Evolutionary conservation across 2,888 invertebrate species (phyloP), one percentile per base, ranked within the genome.

Genomic region (Temnothorax ravouxi): DNA sequence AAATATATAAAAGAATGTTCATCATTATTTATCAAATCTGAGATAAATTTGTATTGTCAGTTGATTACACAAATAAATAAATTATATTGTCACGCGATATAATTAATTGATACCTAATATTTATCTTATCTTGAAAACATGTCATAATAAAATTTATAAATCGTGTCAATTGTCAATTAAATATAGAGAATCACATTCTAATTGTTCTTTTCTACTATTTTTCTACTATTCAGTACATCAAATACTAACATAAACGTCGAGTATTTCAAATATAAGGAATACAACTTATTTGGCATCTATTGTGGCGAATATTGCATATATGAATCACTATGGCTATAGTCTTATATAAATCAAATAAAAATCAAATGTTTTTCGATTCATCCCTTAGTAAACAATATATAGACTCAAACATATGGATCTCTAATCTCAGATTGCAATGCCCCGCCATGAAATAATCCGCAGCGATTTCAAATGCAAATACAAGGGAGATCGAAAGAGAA

Each of bases 381-480:
- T 71, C 34, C 8, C 25, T 79, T 21, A 21, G 11, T 34, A 69
- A 21, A 47, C 44, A 71, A 59, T 44, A n/a, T 38, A 44, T 21
- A 52, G 18, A 41, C 34, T 79, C 21, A 67, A 25, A 79, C 4
- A 13, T 29, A 59, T 18, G 13, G 38, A 52, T 8, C 6, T 54
- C 34, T 71, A 77, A 41, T 67, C 54, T 71, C 56, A 44, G 9
- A 59, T 11, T 59, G 79, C 47, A 44, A 69, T 18, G 56, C n/a
- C 21, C n/a, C 21, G 47, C 8, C 18, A 18, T 47, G 56, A 47
- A 71, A 59, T 59, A 79, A 79, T 79, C 71, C 71, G 13, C 25
- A 71, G 59, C 21, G 59, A 79, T 79, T 79, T 79, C 34, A 59
- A 79, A 71, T 79, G 79, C 71, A 79, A 79, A 79, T 59, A 59